These are phyloP conservation scores for Parelbella ahira DNA, from an alignment of 2,888 invertebrate species.

Conservation along the genomic window DNA sequence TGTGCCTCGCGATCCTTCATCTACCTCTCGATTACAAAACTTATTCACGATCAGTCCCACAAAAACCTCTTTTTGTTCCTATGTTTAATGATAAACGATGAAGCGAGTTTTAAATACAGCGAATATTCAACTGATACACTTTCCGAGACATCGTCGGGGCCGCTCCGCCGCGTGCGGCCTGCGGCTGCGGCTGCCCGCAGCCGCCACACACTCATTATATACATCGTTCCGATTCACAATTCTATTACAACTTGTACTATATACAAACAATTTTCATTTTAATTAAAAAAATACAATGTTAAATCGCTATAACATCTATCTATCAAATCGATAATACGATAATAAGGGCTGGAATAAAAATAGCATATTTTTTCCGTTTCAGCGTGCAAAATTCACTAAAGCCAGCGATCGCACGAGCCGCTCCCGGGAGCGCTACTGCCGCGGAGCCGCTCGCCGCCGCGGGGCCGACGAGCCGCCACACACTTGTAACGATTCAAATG, in stretches of 20 bases:
- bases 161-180: too few species aligned
- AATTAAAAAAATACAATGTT: conserved; percentile 75
- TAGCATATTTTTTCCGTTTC: conserved; percentile 58
- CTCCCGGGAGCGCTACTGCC: conserved; percentile 51
- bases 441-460: not conserved
- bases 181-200: too few species aligned
- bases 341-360: conserved; percentile 76
- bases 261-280: conserved; percentile 70
- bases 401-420: conserved; percentile 60
- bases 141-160: conserved; percentile 46
- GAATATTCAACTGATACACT: conserved; percentile 60
- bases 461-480: conserved; percentile 36
- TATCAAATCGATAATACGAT: conserved; percentile 60
- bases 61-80: conserved; percentile 70
- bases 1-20: conserved; percentile 29
- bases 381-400: conserved; percentile 74
- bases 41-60: conserved; percentile 42
- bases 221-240: conserved; percentile 66
- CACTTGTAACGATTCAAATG: conserved; percentile 47
- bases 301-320: conserved; percentile 72
- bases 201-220: conserved; percentile 65
- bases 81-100: conserved; percentile 57
- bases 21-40: conserved; percentile 33
- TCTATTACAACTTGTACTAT: conserved; percentile 78
- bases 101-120: conserved; percentile 74